A percentile compares a stretch with the other conserved stretches of the same genome.
Evolutionary conservation across 2,888 invertebrate genomes (phyloP).

Genomic region (Ypsolopha sequella): DNA sequence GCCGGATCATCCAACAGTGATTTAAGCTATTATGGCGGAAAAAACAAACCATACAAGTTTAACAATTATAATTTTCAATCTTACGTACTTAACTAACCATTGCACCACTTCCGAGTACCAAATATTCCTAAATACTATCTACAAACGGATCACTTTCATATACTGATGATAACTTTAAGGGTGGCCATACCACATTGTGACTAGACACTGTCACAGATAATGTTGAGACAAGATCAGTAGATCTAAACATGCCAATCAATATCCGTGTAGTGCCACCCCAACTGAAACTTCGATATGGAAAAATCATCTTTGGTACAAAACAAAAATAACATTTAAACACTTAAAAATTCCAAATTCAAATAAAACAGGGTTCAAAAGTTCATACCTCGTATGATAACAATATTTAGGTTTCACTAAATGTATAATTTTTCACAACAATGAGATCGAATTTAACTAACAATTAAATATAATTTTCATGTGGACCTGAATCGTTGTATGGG

Average conservation of each 20-base stretch:
- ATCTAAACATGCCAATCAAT: no score
- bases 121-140: slow-evolving; percentile 30
- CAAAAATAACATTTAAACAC: slow-evolving; percentile 32
- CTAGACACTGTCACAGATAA: no score
- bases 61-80: slow-evolving; percentile 30
- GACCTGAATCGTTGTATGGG: slow-evolving; percentile 52
- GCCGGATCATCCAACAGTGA: slow-evolving; percentile 31
- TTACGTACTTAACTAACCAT: slow-evolving; percentile 53
- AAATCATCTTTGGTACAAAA: slow-evolving; percentile 58
- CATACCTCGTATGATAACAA: slow-evolving; percentile 71
- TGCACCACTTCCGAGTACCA: slow-evolving; percentile 56
- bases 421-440: slow-evolving; percentile 62
- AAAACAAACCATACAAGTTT: slow-evolving; percentile 29
- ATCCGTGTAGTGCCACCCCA: no score
- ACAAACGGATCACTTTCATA: slow-evolving; percentile 11
- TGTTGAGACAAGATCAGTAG: no score
- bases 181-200: neutral
- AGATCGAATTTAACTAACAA: slow-evolving; percentile 52
- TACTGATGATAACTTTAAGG: neutral
- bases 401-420: slow-evolving; percentile 44
- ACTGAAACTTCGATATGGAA: slow-evolving; percentile 12
- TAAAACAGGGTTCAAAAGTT: slow-evolving; percentile 39
- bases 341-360: slow-evolving; percentile 40
- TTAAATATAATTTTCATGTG: slow-evolving; percentile 15
- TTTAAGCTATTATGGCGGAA: slow-evolving; percentile 42